Percentiles rank a stretch among this genome's conserved stretches.
Evolutionary conservation across 2,797 vertebrate genomes (phyloP).

Genomic region (Alca torda): DNA sequence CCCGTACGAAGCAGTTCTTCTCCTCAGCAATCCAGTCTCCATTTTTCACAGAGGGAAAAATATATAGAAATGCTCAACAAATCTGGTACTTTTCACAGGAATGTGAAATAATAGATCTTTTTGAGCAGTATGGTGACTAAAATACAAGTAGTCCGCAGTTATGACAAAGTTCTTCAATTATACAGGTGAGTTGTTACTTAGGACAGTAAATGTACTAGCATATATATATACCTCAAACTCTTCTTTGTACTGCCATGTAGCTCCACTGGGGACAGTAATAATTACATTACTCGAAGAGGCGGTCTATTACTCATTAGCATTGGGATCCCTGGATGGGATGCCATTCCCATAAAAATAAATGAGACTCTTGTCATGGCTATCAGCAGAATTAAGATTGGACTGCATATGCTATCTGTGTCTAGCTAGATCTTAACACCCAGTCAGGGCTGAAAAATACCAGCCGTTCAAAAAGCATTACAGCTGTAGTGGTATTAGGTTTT

Average conservation of each 20-base stretch:
- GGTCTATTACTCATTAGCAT: not conserved
- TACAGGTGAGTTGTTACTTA: not conserved
- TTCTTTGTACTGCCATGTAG: not conserved
- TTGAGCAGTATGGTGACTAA: not conserved
- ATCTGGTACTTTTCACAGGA: not conserved
- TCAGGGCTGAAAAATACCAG: not conserved
- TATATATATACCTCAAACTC: not conserved
- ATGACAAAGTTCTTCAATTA: not conserved
- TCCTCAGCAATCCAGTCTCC: not conserved
- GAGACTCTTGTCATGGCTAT: not conserved
- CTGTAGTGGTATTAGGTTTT: not conserved
- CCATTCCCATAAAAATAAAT: not conserved
- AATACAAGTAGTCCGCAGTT: not conserved
- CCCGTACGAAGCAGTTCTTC: rapidly evolving
- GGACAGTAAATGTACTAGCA: not conserved
- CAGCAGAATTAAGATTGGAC: not conserved
- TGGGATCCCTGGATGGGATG: not conserved
- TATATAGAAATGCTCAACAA: not conserved
- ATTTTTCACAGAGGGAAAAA: not conserved
- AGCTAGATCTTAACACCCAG: not conserved
- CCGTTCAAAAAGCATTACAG: not conserved
- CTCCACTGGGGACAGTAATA: not conserved
- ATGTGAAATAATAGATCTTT: not conserved
- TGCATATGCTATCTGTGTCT: not conserved
- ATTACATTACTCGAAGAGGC: not conserved